Percentiles rank a stretch among this genome's conserved stretches.
Conservation (phyloP, 2,797 vertebrate genomes). For the Eospalax fontanierii region DNA sequence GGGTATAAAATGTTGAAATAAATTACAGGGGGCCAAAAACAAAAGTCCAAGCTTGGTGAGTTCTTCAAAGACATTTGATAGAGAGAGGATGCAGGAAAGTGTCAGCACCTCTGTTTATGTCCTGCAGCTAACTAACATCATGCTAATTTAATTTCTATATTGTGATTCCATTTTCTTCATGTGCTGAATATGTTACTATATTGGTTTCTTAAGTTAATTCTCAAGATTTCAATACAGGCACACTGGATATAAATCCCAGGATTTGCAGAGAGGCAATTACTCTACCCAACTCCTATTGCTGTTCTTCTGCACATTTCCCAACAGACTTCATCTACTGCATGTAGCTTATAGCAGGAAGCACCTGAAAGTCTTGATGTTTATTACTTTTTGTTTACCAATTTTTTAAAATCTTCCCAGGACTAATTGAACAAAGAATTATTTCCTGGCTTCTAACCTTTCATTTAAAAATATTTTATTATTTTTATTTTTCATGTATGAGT, state of each 20-base stretch:
- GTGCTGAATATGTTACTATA: conserved; percentile 67
- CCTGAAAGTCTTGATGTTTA: conserved; percentile 22
- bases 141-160: conserved; percentile 57
- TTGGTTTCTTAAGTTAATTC: conserved; percentile 83
- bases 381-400: conserved; percentile 5
- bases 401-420: neutral
- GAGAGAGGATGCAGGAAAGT: conserved; percentile 35
- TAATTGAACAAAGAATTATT: conserved; percentile 15
- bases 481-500: too few relatives aligned
- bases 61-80: conserved; percentile 68
- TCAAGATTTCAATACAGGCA: conserved; percentile 66
- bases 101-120: conserved; percentile 71
- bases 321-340: conserved; percentile 31
- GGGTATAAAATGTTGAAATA: conserved; percentile 62
- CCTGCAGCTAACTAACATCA: conserved; percentile 57
- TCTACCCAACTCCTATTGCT: conserved; percentile 53
- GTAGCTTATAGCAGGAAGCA: conserved; percentile 46
- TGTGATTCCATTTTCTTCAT: neutral
- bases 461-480: neutral
- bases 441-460: conserved; percentile 5
- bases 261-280: conserved; percentile 51
- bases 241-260: conserved; percentile 69
- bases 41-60: conserved; percentile 36
- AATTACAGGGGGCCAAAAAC: conserved; percentile 64
- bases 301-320: conserved; percentile 9